A percentile compares a stretch with the other conserved stretches of the same genome.
These are phyloP conservation scores for Eupsilia transversa DNA, from an alignment of 2,888 invertebrate genomes.

Conservation along the genomic window DNA sequence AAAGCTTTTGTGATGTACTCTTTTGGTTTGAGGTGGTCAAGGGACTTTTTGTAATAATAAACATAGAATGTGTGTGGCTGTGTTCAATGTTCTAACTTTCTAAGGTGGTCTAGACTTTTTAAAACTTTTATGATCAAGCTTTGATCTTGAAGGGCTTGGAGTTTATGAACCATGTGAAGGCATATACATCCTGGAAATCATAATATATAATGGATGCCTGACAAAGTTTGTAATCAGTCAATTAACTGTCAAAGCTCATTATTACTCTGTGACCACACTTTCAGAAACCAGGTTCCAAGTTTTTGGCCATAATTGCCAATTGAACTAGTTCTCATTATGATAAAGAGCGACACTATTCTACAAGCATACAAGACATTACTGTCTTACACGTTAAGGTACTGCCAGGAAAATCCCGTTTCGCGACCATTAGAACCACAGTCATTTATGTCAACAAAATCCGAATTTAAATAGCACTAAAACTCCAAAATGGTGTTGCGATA, in stretches of 20 bases:
- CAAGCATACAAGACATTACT: too few relatives aligned
- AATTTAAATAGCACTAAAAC: slow-evolving; percentile 27
- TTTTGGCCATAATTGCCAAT: neutral
- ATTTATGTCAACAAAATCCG: slow-evolving; percentile 15
- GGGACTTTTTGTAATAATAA: slow-evolving; percentile 3
- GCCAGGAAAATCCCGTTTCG: neutral
- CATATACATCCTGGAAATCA: too few relatives aligned
- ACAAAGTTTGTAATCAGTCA: neutral
- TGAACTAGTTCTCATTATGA: neutral
- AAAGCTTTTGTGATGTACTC: slow-evolving; percentile 10
- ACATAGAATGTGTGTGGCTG: too few relatives aligned
- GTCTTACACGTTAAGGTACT: too few relatives aligned
- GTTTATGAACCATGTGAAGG: neutral
- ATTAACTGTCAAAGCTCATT: neutral
- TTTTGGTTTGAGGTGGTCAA: slow-evolving; percentile 13
- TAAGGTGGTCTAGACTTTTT: neutral
- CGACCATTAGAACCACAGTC: neutral
- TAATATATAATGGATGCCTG: neutral
- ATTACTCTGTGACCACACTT: neutral
- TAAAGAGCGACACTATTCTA: neutral
- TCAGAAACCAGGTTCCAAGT: neutral
- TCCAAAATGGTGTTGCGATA: slow-evolving; percentile 42
- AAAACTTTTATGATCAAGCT: neutral
- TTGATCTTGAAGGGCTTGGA: neutral
- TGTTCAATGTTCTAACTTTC: too few relatives aligned